Evolutionary conservation across 2,113 vertebrate genomes (phyloP).

Genomic region (Leptodactylus fuscus): DNA sequence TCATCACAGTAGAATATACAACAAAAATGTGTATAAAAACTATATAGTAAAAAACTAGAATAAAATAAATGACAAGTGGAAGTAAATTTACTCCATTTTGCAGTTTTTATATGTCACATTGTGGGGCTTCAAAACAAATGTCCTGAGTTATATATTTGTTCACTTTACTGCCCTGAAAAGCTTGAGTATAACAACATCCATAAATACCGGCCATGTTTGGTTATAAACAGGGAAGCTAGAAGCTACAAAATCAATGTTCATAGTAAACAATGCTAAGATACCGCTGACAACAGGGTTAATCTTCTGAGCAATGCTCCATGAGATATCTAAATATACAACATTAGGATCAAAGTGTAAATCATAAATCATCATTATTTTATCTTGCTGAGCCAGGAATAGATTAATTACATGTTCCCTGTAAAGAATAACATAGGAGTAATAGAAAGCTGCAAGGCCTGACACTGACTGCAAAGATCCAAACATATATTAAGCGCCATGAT

Average conservation of each 20-base stretch:
- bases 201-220: conserved; percentile 27
- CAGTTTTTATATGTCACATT: conserved; percentile 16
- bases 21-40: neutral
- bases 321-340: conserved; percentile 33
- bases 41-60: neutral
- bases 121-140: neutral
- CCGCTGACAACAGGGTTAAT: conserved; percentile 28
- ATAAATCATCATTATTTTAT: conserved; percentile 24
- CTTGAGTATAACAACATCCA: conserved; percentile 39
- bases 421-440: neutral
- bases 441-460: conserved; percentile 12
- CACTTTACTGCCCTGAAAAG: conserved; percentile 42
- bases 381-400: neutral
- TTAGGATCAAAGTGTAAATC: conserved; percentile 22
- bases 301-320: neutral
- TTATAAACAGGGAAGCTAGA: conserved; percentile 17
- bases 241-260: conserved; percentile 43
- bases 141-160: conserved; percentile 11
- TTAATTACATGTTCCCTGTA: conserved; percentile 25
- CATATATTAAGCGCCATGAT: neutral
- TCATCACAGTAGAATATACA: neutral
- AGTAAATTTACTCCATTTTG: neutral
- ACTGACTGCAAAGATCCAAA: neutral
- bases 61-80: neutral
- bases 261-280: conserved; percentile 33